Evolutionary conservation across 2,888 invertebrate genomes (phyloP), one percentile per base, ranked within the genome.

Genomic region (Serripes groenlandicus): DNA sequence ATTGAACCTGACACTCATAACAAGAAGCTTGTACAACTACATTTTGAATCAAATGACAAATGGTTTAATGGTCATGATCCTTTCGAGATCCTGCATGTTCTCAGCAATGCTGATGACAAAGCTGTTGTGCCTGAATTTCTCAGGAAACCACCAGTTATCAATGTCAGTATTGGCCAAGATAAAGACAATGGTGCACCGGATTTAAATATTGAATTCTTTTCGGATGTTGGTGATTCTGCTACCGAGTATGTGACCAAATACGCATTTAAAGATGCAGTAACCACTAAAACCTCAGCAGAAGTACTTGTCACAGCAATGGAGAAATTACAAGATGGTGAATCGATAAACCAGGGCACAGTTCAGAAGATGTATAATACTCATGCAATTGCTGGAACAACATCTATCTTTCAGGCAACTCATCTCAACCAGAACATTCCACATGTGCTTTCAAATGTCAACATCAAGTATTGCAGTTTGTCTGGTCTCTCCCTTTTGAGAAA

Each of bases 61-160:
- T 54, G 54, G 54, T 54, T 54, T 23, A 54, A 54, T 54, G 54
- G 54, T n/a, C 54, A 54, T 54, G 54, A 54, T 54, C 54, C 54
- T n/a, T 54, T 54, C n/a, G 54, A 54, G 54, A 54, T 54, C 5
- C 54, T 54, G 18, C 54, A 54, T 21, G 23, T 54, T 54, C 23
- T 54, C 18, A 54, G 54, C 23, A 54, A 54, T 54, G 54, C 54
- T 54, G 54, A 54, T 23, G 54, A 54, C 23, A 54, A 54, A 54
- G 54, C 54, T 54, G 54, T 54, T 11, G 54, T 54, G 5, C 54
- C 54, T n/a, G 54, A 54, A 21, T 54, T 54, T 54, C n/a, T 54
- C 18, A 54, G 54, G 23, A 54, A 54, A 21, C 54, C 54, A 4
- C 54, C 54, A 54, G 23, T 23, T 21, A 11, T 54, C 18, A 54